Percentiles rank a stretch among this genome's conserved stretches.
phyloP scores from a whole-genome alignment of 2,113 vertebrate species.

The Hymenochirus boettgeri region DNA sequence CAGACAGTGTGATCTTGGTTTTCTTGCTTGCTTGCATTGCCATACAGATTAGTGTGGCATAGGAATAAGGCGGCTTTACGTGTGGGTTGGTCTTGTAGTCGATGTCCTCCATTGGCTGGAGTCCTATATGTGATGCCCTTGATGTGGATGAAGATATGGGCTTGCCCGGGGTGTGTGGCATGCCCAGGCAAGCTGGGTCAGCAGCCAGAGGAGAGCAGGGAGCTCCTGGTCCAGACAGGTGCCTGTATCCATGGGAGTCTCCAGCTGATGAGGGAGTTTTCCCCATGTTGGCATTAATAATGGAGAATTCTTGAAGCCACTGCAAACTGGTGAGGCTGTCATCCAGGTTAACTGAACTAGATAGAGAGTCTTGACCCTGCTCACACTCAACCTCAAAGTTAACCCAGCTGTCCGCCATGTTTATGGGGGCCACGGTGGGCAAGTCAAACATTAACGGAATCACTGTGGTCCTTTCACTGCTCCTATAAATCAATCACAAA shows the following conservation, averaged over 20 bases:
- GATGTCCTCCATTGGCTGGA: constrained; percentile 76
- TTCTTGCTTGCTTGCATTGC: constrained; percentile 88
- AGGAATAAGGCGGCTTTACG: constrained; percentile 87
- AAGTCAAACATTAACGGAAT: constrained; percentile 52
- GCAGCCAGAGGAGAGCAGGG: constrained; percentile 82
- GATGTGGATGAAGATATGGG: constrained; percentile 78
- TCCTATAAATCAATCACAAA: constrained; percentile 9
- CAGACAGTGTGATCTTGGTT: constrained; percentile 86
- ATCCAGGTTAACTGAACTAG: constrained; percentile 65
- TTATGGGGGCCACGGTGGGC: constrained; percentile 57
- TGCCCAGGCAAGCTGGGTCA: constrained; percentile 79
- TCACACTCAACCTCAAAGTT: constrained; percentile 61
- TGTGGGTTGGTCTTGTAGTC: constrained; percentile 83
- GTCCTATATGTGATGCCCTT: constrained; percentile 54
- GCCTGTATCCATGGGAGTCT: constrained; percentile 63
- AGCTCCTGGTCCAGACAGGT: constrained; percentile 58
- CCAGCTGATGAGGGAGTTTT: constrained; percentile 55
- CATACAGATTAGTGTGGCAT: constrained; percentile 94
- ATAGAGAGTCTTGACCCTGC: constrained; percentile 52
- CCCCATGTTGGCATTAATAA: constrained; percentile 63
- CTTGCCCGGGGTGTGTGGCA: constrained; percentile 81
- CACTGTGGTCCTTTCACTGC: constrained; percentile 20
- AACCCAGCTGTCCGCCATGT: constrained; percentile 70
- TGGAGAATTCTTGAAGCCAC: constrained; percentile 92
- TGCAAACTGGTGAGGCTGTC: constrained; percentile 93